Base-by-base conservation (phyloP, 2,888 invertebrate species). In the Brassicogethes aeneus region DNA sequence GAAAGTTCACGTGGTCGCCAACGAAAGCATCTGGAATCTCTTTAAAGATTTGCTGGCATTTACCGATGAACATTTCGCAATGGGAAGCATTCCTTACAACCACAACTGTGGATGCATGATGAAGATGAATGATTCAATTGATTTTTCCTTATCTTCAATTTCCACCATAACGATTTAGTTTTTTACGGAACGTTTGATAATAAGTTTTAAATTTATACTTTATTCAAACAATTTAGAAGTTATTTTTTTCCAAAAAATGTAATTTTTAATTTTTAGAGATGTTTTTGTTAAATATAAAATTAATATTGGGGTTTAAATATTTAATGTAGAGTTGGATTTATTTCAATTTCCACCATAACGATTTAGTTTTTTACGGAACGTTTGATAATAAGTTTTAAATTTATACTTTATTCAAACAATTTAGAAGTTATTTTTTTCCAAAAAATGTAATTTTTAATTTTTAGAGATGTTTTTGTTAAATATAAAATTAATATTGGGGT, bases 1-100 rank as follows among this genome's bases (percentile, higher is more conserved):
- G 1, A 76, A 75, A 47, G 82, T 89, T 10, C 73, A 81, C 37
- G 72, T 80, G 31, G 75, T 82, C 31, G 73, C 80, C 36, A 75
- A 79, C 42, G 69, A 75, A 36, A 61, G 66, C 10, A 68, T 79
- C 32, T 36, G 80, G 74, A 60, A 69, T 40, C 55, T 75, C 36
- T 62, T 82, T 50, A 77, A 79, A 57, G 76, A 79, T 47, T 63
- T 74, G 45, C 65, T 76, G 56, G 77, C 80, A 10, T 62, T 79
- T 41, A 73, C 74, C 3, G 76, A 78, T 51, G 71, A 74, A 2
- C 75, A 77, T 56, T 75, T 76, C 50, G 69, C 71, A 17, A 69
- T 72, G 51, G 70, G 71, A 23, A 68, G 67, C 47, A 64, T 66
- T 35, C 69, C 70, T 2, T 32, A 8, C 13, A n/a, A n/a, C n/a